Evolutionary conservation across 2,797 vertebrate species (phyloP).

Genomic region (Acridotheres tristis): DNA sequence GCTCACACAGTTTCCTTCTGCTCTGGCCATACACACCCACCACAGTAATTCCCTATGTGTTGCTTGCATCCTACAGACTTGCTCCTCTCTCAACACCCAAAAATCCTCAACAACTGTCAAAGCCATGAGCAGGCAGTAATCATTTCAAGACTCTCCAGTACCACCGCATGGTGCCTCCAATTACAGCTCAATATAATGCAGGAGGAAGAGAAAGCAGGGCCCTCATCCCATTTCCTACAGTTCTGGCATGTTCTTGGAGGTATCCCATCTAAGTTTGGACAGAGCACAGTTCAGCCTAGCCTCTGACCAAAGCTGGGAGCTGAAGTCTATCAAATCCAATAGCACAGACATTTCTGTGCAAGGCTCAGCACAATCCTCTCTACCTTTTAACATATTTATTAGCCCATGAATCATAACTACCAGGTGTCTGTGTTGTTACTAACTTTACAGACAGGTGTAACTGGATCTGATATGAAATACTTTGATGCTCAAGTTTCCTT

Average conservation of each 20-base stretch:
- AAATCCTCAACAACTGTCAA: background rate
- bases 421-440: background rate
- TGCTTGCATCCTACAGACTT: background rate
- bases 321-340: background rate
- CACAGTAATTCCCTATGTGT: background rate
- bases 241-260: background rate
- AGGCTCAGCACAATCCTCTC: background rate
- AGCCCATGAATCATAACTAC: background rate
- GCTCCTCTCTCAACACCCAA: background rate
- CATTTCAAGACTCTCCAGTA: background rate
- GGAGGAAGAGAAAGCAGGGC: background rate
- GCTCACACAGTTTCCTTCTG: background rate
- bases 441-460: slow-evolving; percentile 2
- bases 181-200: background rate
- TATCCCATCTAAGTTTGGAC: background rate
- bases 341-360: background rate
- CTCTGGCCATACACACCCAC: background rate
- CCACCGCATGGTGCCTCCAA: background rate
- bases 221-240: background rate
- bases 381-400: background rate
- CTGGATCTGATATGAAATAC: background rate
- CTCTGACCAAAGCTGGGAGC: background rate
- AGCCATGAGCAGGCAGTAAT: background rate
- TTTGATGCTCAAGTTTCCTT: background rate
- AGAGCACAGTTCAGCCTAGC: background rate